phyloP scores from a whole-genome alignment of 2,113 vertebrate genomes.

The Taxidea taxus region DNA sequence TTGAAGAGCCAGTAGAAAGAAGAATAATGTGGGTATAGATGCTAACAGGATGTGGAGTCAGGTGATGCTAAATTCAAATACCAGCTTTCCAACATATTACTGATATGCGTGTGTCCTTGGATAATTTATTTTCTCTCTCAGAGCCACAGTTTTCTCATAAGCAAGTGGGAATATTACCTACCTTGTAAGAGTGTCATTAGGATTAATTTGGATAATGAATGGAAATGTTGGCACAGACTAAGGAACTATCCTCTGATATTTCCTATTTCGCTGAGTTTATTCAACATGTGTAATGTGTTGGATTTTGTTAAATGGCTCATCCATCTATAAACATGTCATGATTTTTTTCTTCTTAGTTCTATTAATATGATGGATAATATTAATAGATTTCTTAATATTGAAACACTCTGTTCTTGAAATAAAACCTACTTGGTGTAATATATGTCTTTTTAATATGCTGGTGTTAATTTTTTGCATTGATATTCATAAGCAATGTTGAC shows the following conservation, averaged over 20 bases:
- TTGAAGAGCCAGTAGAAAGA: neutral
- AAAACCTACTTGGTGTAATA: neutral
- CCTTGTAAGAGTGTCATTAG: neutral
- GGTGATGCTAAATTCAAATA: neutral
- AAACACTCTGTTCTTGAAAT: neutral
- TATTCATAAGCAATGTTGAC: neutral
- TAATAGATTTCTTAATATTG: neutral
- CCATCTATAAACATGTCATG: neutral
- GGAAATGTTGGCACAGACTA: neutral
- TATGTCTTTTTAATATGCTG: neutral
- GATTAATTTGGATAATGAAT: neutral
- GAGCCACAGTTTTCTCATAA: neutral
- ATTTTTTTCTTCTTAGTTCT: neutral
- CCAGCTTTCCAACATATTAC: neutral
- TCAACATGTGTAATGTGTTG: neutral
- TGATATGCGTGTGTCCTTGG: neutral
- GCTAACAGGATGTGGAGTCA: neutral
- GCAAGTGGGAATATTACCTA: neutral
- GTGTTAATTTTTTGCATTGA: neutral
- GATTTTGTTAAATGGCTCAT: neutral
- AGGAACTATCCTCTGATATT: neutral
- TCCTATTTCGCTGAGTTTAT: neutral
- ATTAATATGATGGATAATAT: neutral
- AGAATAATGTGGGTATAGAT: neutral
- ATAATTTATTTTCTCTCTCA: neutral